A percentile compares a stretch with the other conserved stretches of the same genome.
Evolutionary conservation across 2,113 vertebrate genomes (phyloP).

Genomic region (Pseudolaguvia tuberculata): DNA sequence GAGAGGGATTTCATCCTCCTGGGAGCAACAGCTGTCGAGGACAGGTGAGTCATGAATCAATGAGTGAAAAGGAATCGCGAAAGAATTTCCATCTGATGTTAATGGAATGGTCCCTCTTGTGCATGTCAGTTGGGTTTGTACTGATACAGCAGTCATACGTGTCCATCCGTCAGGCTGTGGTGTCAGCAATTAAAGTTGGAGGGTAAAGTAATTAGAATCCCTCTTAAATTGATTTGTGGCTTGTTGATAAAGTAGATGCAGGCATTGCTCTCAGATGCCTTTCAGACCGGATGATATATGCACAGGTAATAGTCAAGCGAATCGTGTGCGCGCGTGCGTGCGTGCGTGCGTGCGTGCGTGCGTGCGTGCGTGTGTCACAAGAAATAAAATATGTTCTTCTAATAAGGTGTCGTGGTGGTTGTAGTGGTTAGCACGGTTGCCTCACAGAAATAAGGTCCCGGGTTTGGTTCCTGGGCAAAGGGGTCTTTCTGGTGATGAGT

Average conservation of each 20-base stretch:
- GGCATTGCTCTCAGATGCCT: slow-evolving; percentile 23
- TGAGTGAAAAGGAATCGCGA: neutral
- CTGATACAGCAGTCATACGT: neutral
- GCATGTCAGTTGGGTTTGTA: neutral
- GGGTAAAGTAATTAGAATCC: slow-evolving; percentile 41
- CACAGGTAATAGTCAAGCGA: slow-evolving; percentile 30
- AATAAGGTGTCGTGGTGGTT: too few relatives aligned
- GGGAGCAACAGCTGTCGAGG: slow-evolving; percentile 95
- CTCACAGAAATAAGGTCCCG: too few relatives aligned
- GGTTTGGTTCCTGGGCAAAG: too few relatives aligned
- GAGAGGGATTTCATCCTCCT: slow-evolving; percentile 86
- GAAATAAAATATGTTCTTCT: too few relatives aligned
- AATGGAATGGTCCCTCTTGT: neutral
- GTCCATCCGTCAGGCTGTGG: slow-evolving; percentile 18
- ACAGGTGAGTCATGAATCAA: slow-evolving; percentile 71
- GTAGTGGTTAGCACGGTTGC: too few relatives aligned
- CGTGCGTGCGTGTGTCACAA: too few relatives aligned
- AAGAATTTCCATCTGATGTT: neutral
- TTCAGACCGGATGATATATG: slow-evolving; percentile 15
- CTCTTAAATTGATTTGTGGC: slow-evolving; percentile 35
- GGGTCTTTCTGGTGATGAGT: too few relatives aligned
- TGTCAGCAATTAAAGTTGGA: slow-evolving; percentile 41
- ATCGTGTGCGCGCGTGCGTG: too few relatives aligned
- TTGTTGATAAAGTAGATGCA: slow-evolving; percentile 29
- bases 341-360: too few relatives aligned